Evolutionary conservation across 2,113 vertebrate species (phyloP).

Genomic region (Sapayoa aenigma): DNA sequence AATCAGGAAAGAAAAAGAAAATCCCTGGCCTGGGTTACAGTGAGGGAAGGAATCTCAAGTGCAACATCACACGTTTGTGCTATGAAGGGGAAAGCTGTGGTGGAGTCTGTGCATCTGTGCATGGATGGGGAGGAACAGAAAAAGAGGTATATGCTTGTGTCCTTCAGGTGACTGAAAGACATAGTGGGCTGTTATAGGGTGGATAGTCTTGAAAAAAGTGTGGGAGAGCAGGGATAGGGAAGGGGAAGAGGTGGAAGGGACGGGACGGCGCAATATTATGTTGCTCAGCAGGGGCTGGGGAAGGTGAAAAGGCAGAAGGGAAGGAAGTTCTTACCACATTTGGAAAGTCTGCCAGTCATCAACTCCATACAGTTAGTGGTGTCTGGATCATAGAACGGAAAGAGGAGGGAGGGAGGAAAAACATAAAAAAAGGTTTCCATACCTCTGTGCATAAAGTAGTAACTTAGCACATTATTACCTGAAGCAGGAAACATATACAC

Average conservation of each 20-base stretch:
- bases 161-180: conserved; percentile 24
- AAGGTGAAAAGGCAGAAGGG: conserved; percentile 62
- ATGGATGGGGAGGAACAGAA: conserved; percentile 24
- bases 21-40: background rate
- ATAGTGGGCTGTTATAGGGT: background rate
- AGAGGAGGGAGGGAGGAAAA: conserved; percentile 75
- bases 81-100: conserved; percentile 30
- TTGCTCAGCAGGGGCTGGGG: conserved; percentile 48
- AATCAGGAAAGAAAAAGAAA: conserved; percentile 15
- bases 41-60: conserved; percentile 37
- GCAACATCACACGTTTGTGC: conserved; percentile 27
- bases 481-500: conserved; percentile 63
- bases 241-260: conserved; percentile 11
- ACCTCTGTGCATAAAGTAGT: conserved; percentile 66
- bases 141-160: background rate
- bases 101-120: conserved; percentile 20
- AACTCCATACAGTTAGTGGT: conserved; percentile 86
- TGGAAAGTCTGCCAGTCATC: conserved; percentile 91
- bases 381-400: conserved; percentile 81
- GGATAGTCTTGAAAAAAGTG: background rate
- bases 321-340: conserved; percentile 89
- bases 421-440: conserved; percentile 71
- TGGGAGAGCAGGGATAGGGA: conserved; percentile 16
- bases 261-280: background rate
- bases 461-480: conserved; percentile 62